Conservation (phyloP, 2,797 vertebrate species). For the Cheirogaleus major region DNA sequence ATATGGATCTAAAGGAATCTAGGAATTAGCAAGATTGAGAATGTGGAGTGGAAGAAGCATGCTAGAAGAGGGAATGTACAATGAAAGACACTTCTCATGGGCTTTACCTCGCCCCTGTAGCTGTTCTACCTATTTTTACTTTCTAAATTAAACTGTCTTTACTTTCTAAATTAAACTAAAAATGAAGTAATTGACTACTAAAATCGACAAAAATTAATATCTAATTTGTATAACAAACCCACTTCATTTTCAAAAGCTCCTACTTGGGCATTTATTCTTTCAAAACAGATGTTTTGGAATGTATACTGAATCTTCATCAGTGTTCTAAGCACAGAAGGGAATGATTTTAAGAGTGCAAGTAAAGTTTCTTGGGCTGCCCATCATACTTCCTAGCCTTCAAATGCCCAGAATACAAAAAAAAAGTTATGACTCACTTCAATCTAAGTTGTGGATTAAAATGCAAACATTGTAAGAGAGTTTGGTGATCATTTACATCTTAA, state of each 20-base stretch:
- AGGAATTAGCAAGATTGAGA: background rate
- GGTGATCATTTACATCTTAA: background rate
- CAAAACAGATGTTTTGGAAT: background rate
- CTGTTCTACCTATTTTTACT: background rate
- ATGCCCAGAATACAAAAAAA: background rate
- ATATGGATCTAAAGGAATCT: background rate
- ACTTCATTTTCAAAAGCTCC: background rate
- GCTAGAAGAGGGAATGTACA: background rate
- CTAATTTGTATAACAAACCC: background rate
- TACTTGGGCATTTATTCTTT: background rate
- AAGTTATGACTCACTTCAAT: background rate
- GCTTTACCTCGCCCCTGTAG: background rate
- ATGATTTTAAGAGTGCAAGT: background rate
- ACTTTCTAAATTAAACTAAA: conserved; percentile 5
- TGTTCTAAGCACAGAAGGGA: background rate
- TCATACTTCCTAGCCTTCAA: background rate
- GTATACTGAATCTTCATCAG: background rate
- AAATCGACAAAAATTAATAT: conserved; percentile 1
- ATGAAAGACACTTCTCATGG: background rate
- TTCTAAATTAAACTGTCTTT: conserved; percentile 12
- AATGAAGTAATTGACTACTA: background rate
- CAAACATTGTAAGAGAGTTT: background rate
- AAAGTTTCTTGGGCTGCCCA: background rate
- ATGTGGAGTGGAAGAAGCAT: background rate
- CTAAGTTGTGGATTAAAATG: conserved; percentile 3